Conservation (phyloP, 2,888 invertebrate genomes). For the Tiphia femorata region DNA sequence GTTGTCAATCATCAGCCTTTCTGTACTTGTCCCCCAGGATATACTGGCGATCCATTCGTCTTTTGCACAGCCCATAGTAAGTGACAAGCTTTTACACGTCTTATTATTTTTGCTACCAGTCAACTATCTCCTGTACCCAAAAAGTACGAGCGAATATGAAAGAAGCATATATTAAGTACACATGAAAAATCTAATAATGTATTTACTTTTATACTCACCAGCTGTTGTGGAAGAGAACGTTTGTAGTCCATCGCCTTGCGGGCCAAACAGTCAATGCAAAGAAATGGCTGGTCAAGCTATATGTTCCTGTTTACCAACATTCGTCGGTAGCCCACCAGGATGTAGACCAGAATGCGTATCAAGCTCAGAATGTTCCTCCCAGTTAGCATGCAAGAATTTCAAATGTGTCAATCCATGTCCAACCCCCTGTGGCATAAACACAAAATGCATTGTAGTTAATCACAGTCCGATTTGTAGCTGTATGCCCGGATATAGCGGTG, state of each 20-base stretch:
- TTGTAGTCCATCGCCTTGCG: slow-evolving; percentile 74
- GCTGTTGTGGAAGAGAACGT: slow-evolving; percentile 70
- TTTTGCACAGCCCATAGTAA: slow-evolving; percentile 73
- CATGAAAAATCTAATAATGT: not conserved
- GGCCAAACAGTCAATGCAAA: slow-evolving; percentile 79
- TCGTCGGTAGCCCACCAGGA: slow-evolving; percentile 80
- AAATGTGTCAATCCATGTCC: slow-evolving; percentile 77
- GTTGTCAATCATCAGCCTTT: slow-evolving; percentile 81
- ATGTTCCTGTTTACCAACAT: slow-evolving; percentile 81
- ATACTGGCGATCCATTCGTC: slow-evolving; percentile 81
- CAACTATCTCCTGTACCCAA: not conserved
- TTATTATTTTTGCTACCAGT: not conserved
- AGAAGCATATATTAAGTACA: too few relatives aligned
- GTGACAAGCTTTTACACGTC: slow-evolving; percentile 31
- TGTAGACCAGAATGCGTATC: slow-evolving; percentile 83
- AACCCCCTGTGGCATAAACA: slow-evolving; percentile 72
- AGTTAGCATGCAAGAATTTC: slow-evolving; percentile 83
- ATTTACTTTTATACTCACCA: slow-evolving; percentile 4
- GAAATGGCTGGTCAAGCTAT: slow-evolving; percentile 79
- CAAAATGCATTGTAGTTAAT: slow-evolving; percentile 76
- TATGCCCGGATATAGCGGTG: slow-evolving; percentile 74
- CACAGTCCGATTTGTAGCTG: slow-evolving; percentile 77
- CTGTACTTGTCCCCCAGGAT: slow-evolving; percentile 78
- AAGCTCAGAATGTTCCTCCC: slow-evolving; percentile 81
- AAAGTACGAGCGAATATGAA: slow-evolving; percentile 31